Evolutionary conservation across 2,113 vertebrate genomes (phyloP), one percentile per base, ranked within the genome.

Genomic region (Anarhynchus alexandrinus): DNA sequence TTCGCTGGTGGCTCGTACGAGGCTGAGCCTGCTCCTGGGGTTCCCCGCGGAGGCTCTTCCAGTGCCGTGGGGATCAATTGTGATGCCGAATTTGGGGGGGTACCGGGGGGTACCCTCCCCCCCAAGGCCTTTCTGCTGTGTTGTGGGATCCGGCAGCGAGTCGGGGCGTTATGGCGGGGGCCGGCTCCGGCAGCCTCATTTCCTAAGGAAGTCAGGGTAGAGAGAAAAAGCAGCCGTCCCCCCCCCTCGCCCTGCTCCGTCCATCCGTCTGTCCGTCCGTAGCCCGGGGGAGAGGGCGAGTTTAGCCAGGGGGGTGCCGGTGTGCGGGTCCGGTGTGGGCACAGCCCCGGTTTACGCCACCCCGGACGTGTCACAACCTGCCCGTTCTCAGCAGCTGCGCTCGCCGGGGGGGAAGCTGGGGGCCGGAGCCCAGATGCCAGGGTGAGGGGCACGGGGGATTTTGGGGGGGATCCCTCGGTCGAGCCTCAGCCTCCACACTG

Each of bases 11-110:
- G 54, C 21, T 83, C 1, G 2, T 54, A 16, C 0, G 8, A 7
- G 58, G 59, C 40, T 67, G 83, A 55, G 73, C 86, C 26, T 1
- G 1, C 14, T 25, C 40, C 23, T 0, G 40, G 82, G 38, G 58
- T 15, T 74, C 30, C 15, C 14, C 2, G 0, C 0, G 8, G 51
- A 30, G 38, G 25, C 45, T 58, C 12, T 20, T 15, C 12, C 71
- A 32, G 40, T 3, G 1, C 22, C 14, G 27, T 5, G 7, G 36
- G 45, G 19, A 13, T 5, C 0, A 12, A 3, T 3, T 4, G 51
- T 2, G 2, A 7, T 4, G 88, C 32, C 1, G 12, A 16, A 14
- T 57, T 76, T 7, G 30, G 78, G 78, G 72, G 52, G 54, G 8
- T 45, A 45, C n/a, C n/a, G n/a, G n/a, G n/a, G n/a, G n/a, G n/a